Evolutionary conservation across 2,888 invertebrate genomes (phyloP).

Genomic region (Tinea pellionella): DNA sequence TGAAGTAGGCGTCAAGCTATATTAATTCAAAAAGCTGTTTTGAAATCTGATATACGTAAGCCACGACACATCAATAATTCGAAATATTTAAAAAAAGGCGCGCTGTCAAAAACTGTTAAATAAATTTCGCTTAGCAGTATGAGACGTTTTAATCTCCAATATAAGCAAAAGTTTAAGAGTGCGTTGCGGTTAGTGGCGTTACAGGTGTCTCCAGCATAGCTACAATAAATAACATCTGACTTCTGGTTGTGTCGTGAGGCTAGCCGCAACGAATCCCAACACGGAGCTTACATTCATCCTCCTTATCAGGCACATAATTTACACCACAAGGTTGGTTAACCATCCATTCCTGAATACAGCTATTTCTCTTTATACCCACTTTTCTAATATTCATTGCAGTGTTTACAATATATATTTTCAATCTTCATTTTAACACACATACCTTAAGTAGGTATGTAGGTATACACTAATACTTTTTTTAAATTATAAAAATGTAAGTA

Average conservation of each 20-base stretch:
- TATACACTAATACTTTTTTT: too few relatives aligned
- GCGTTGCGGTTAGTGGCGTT: not conserved
- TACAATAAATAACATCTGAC: constrained; percentile 12
- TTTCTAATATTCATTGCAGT: not conserved
- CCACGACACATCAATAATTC: too few relatives aligned
- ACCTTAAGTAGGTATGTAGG: too few relatives aligned
- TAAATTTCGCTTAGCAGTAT: not conserved
- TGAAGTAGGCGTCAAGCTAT: too few relatives aligned
- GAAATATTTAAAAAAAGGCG: not conserved
- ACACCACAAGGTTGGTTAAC: constrained; percentile 9
- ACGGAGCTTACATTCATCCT: constrained; percentile 11
- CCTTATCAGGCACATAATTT: constrained; percentile 11
- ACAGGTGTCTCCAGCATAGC: constrained; percentile 11
- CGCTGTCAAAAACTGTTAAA: too few relatives aligned
- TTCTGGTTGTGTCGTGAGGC: constrained; percentile 6
- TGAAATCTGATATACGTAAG: too few relatives aligned
- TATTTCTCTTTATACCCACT: not conserved
- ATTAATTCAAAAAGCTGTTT: too few relatives aligned
- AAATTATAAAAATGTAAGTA: too few relatives aligned
- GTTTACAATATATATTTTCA: not conserved
- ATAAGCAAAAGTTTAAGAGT: not conserved
- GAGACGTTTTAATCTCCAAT: not conserved
- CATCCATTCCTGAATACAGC: not conserved
- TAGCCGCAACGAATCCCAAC: constrained; percentile 9
- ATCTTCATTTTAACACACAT: not conserved